These are phyloP conservation scores for Watsonalla binaria DNA, from an alignment of 2,888 invertebrate genomes.

Conservation along the genomic window DNA sequence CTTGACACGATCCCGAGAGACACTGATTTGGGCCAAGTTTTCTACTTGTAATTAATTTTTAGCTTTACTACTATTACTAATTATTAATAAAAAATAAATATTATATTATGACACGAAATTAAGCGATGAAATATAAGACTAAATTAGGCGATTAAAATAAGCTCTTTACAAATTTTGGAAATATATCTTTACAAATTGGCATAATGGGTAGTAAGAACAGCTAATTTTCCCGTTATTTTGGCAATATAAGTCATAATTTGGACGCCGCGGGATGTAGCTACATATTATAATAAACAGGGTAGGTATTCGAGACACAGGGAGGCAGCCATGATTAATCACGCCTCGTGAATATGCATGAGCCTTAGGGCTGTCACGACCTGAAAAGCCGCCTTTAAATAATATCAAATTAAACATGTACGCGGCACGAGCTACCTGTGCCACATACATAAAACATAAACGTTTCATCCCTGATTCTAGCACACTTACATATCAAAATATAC, in stretches of 20 bases:
- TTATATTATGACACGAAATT: no score
- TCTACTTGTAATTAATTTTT: no score
- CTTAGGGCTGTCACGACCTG: slow-evolving; percentile 53
- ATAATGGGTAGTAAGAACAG: slow-evolving; percentile 33
- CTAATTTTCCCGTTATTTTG: slow-evolving; percentile 45
- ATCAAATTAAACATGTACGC: slow-evolving; percentile 67
- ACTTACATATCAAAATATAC: not conserved
- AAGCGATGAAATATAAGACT: no score
- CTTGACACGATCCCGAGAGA: no score
- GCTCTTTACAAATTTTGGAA: slow-evolving; percentile 12
- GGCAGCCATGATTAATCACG: slow-evolving; percentile 68
- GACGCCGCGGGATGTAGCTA: slow-evolving; percentile 24
- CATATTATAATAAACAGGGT: slow-evolving; percentile 36
- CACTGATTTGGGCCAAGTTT: no score
- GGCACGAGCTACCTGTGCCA: slow-evolving; percentile 23
- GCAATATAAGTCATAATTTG: slow-evolving; percentile 43
- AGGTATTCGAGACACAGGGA: slow-evolving; percentile 38
- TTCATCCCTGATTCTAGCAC: slow-evolving; percentile 19
- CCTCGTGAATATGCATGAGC: slow-evolving; percentile 73
- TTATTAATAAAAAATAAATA: no score
- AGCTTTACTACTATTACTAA: no score
- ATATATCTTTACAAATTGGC: slow-evolving; percentile 36
- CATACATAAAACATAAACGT: slow-evolving; percentile 29
- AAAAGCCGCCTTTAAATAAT: slow-evolving; percentile 62
- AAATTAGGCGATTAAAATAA: no score